Percentiles rank a stretch among this genome's conserved stretches.
Evolutionary conservation across 2,113 vertebrate species (phyloP).

Genomic region (Peromyscus polionotus): DNA sequence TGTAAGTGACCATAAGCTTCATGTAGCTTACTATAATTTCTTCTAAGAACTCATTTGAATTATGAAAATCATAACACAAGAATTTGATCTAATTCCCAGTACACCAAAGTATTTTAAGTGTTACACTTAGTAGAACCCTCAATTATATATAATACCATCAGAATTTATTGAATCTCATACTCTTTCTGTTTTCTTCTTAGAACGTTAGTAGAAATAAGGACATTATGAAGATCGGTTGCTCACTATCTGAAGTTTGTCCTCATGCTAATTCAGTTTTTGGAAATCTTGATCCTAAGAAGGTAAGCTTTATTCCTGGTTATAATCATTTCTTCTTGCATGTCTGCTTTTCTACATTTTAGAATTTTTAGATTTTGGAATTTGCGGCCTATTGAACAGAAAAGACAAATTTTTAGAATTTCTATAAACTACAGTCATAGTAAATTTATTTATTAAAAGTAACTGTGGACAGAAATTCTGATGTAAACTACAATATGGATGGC

Average conservation of each 20-base stretch:
- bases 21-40: conserved; percentile 29
- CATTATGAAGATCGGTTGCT: conserved; percentile 81
- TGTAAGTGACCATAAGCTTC: conserved; percentile 41
- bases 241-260: conserved; percentile 85
- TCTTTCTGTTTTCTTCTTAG: conserved; percentile 62
- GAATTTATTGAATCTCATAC: conserved; percentile 27
- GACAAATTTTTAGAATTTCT: conserved; percentile 29
- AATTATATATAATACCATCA: neutral
- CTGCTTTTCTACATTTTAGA: neutral
- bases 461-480: conserved; percentile 9
- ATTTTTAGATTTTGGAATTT: conserved; percentile 38
- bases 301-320: conserved; percentile 69
- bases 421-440: neutral
- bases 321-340: neutral
- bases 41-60: conserved; percentile 48
- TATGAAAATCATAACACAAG: neutral
- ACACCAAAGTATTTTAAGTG: neutral
- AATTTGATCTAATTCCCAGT: conserved; percentile 42
- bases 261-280: conserved; percentile 84
- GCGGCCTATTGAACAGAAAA: conserved; percentile 50
- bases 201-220: conserved; percentile 81
- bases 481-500: neutral
- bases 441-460: conserved; percentile 48
- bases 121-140: neutral
- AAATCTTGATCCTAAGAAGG: conserved; percentile 85